phyloP scores from a whole-genome alignment of 2,113 vertebrate species.

The Bubo scandiacus region DNA sequence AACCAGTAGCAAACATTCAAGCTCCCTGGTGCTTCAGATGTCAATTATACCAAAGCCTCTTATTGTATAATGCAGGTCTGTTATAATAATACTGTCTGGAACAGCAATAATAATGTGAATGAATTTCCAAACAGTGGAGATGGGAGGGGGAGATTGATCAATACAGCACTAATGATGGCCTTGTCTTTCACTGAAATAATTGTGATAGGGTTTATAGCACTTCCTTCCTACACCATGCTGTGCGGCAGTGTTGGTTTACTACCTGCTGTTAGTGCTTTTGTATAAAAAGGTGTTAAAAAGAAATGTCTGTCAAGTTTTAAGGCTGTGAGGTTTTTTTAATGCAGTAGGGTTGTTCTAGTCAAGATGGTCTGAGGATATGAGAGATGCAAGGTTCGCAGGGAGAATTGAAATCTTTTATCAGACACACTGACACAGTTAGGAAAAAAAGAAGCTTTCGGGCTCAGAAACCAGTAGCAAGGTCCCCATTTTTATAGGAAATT shows the following conservation, averaged over 20 bases:
- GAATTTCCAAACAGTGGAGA: conserved; percentile 51
- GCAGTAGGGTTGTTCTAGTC: not conserved
- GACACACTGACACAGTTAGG: not conserved
- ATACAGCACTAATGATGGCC: conserved; percentile 7
- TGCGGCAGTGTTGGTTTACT: conserved; percentile 44
- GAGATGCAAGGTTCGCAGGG: not conserved
- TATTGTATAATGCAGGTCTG: conserved; percentile 39
- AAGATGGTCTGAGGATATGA: not conserved
- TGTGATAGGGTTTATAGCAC: conserved; percentile 45
- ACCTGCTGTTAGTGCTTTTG: conserved; percentile 60
- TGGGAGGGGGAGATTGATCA: conserved; percentile 40
- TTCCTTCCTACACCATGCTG: conserved; percentile 56
- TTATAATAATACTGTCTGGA: conserved; percentile 57
- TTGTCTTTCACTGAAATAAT: conserved; percentile 50
- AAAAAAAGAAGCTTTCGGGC: not conserved
- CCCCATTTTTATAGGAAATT: not conserved
- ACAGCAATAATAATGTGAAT: conserved; percentile 44
- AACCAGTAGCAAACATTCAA: conserved; percentile 19
- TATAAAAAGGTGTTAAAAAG: conserved; percentile 59
- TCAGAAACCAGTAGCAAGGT: not conserved
- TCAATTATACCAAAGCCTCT: conserved; percentile 63
- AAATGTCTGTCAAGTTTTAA: conserved; percentile 60
- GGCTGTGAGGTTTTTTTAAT: conserved; percentile 23
- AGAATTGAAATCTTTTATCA: conserved; percentile 3
- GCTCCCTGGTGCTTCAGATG: conserved; percentile 45